Base-by-base conservation (phyloP, 2,888 invertebrate species). In the Margaritifera margaritifera region DNA sequence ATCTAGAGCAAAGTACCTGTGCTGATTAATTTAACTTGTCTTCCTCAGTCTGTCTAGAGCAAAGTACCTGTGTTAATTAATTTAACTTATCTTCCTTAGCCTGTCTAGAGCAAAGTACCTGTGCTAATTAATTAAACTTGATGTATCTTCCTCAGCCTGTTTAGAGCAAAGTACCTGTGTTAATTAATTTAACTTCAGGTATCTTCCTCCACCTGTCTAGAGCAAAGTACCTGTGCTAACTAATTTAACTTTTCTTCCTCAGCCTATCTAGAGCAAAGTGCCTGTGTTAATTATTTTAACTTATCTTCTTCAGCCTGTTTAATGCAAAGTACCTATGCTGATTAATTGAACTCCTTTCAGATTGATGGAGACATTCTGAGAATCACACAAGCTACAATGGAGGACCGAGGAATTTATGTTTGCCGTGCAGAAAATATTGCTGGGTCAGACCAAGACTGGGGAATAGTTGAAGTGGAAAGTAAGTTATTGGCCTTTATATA, bases 401-500 rank as follows among this genome's bases (percentile, higher is more conserved):
- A 85, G 6, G 97, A 98, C 89, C 92, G 94, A 65, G 98, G 97
- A 20, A 92, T 95, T 62, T 98, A 97, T 86, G 90, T 94, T 15
- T 98, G 98, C 85, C 92, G 93, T 22, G 96, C 94, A 0, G 93
- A 94, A 67, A 91, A 91, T 68, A 87, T 92, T 25, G 92, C 92
- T 8, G 92, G 92, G 20, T 87, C 90, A 8, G 92, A 93, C 53
- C 93, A 94, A 84, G 92, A 93, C 27, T 94, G 94, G 68, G 93
- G 94, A 0, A 92, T 93, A 78, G 92, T 98, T 62, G 95, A 96
- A 87, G 94, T 98, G 74, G 95, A 96, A 91, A 75, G 89, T 88
- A 80, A 85, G 87, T 78, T 42, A 50, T 66, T 59, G 20, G 42
- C 8, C 19, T 31, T 20, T 4, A n/a, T 50, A 8, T 15, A 20